A percentile compares a stretch with the other conserved stretches of the same genome.
These are phyloP conservation scores for Liasis olivaceus DNA, from an alignment of 2,797 vertebrate genomes.

Conservation along the genomic window DNA sequence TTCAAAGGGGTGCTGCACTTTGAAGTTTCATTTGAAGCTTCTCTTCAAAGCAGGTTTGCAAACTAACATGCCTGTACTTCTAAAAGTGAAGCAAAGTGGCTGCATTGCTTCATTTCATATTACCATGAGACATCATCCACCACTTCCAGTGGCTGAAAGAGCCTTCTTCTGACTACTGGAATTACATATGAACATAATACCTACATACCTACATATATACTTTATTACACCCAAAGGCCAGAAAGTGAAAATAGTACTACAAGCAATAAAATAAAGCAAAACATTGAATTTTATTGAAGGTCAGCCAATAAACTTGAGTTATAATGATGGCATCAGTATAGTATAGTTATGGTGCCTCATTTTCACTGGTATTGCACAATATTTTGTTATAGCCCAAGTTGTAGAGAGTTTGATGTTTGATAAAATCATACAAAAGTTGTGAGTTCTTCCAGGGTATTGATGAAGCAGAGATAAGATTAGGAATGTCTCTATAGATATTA, in stretches of 20 bases:
- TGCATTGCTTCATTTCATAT: not conserved
- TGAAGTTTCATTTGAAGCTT: not conserved
- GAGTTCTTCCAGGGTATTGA: not conserved
- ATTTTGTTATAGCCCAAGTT: too few relatives aligned
- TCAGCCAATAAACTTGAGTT: not conserved
- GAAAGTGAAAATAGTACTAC: not conserved
- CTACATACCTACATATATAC: too few relatives aligned
- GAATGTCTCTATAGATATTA: not conserved
- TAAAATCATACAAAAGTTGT: not conserved
- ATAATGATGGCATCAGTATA: not conserved
- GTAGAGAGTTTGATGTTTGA: not conserved
- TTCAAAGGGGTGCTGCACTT: not conserved
- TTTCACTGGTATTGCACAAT: too few relatives aligned
- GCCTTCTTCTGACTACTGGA: not conserved
- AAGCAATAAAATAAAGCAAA: not conserved
- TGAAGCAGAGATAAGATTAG: not conserved
- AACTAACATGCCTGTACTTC: not conserved
- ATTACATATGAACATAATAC: not conserved
- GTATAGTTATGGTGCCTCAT: not conserved
- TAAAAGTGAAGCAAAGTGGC: not conserved
- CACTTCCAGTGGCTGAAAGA: not conserved
- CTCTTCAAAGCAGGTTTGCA: not conserved
- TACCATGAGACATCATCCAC: not conserved
- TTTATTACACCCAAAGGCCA: not conserved
- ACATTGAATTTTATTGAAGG: not conserved